These are phyloP conservation scores for Monochamus alternatus DNA, from an alignment of 2,888 invertebrate species.

Conservation along the genomic window DNA sequence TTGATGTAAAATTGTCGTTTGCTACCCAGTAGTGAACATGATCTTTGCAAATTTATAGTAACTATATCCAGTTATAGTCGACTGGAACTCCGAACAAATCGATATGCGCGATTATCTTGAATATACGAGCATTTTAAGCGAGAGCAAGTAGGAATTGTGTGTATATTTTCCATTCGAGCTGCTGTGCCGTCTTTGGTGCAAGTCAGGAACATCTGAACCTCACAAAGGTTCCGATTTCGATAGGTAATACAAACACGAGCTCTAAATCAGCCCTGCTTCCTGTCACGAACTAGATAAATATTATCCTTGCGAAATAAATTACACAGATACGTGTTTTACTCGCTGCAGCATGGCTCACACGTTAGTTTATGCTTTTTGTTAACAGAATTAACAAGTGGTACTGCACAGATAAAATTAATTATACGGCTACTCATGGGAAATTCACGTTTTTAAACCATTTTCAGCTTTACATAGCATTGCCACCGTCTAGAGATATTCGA, in stretches of 20 bases:
- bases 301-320: conserved; percentile 34
- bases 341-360: conserved; percentile 16
- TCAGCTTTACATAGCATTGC: too few relatives aligned
- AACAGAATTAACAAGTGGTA: neutral
- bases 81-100: neutral
- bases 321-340: conserved; percentile 29
- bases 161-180: conserved; percentile 14
- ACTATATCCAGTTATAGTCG: neutral
- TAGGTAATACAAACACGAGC: conserved; percentile 26
- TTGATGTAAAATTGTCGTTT: neutral
- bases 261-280: conserved; percentile 37
- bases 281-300: conserved; percentile 40
- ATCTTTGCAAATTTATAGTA: neutral
- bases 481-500: too few relatives aligned
- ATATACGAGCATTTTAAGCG: neutral
- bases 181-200: conserved; percentile 23
- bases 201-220: conserved; percentile 38
- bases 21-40: neutral
- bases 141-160: conserved; percentile 1
- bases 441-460: neutral
- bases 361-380: conserved; percentile 13
- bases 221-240: conserved; percentile 35
- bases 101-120: conserved; percentile 3
- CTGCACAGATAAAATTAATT: conserved; percentile 2
- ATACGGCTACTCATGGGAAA: neutral